Base-by-base conservation (phyloP, 2,888 invertebrate species). In the Myathropa florea region DNA sequence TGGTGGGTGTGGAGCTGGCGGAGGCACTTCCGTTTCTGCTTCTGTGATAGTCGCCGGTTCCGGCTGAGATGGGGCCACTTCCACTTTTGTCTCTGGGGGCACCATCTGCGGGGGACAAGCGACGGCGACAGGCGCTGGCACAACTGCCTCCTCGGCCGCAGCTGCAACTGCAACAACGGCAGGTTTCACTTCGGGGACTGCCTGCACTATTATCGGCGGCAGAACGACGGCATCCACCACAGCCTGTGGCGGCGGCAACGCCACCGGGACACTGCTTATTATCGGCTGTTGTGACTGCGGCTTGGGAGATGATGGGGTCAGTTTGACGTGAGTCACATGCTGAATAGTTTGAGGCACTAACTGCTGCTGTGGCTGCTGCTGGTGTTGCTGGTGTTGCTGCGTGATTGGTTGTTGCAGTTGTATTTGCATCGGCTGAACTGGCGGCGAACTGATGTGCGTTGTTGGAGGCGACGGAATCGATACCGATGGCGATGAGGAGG, bases 401-500 rank as follows among this genome's bases (percentile, higher is more conserved):
- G 36, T 60, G 4, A 70, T 59, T n/a, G 61, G 67, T 36, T 82
- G 86, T 57, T 81, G 87, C 33, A 88, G 53, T 10, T 83, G 89
- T 10, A 73, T 70, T 33, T 84, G 88, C 55, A 87, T 88, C 26
- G 78, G 79, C 24, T 89, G 89, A 21, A 90, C 89, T 10, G 92
- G 91, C 0, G 92, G 92, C n/a, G 92, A 92, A 75, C 91, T 92
- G 57, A 92, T 88, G 30, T 91, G 90, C 4, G 90, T 89, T 14
- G 92, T 90, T 0, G 88, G 88, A 1, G 92, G 92, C 24, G 92
- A 92, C 14, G 92, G 92, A 89, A 92, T 91, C 14, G 92, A 92
- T 23, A 92, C 92, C 4, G 92, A 92, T 7, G 92, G 92, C 63
- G 92, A 92, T 0, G 92, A 92, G 0, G 92, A 92, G 2, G 92